Percentiles rank a stretch among this genome's conserved stretches.
phyloP scores from a whole-genome alignment of 2,888 invertebrate genomes.

The Pseudeuparius sepicola region DNA sequence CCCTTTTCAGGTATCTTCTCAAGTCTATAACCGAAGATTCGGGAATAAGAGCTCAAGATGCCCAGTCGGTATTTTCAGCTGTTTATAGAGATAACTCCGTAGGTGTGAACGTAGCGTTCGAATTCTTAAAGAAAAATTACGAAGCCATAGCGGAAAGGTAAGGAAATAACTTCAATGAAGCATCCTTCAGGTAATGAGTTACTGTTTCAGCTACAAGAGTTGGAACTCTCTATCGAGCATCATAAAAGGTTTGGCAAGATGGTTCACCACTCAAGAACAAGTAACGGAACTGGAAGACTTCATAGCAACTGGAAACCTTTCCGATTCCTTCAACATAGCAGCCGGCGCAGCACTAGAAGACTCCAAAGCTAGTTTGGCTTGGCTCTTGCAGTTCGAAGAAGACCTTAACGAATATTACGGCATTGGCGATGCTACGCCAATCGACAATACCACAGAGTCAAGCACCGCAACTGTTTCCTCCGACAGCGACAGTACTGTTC shows the following conservation, averaged over 20 bases:
- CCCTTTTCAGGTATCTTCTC: constrained; percentile 20
- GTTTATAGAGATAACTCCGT: constrained; percentile 35
- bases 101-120: constrained; percentile 43
- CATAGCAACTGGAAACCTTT: constrained; percentile 11
- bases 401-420: constrained; percentile 18
- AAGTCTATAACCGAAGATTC: constrained; percentile 27
- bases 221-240: constrained; percentile 19
- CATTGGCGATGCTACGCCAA: constrained; percentile 13
- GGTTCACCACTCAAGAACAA: constrained; percentile 20
- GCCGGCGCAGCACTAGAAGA: constrained; percentile 13
- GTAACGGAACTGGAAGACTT: constrained; percentile 18
- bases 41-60: constrained; percentile 42
- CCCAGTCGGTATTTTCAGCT: constrained; percentile 22
- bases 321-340: constrained; percentile 16
- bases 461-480: constrained; percentile 2
- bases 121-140: constrained; percentile 42
- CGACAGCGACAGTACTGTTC: not conserved
- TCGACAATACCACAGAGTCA: constrained; percentile 7
- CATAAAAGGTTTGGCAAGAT: constrained; percentile 20
- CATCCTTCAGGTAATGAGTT: too few relatives aligned
- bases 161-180: too few relatives aligned
- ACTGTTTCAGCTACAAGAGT: constrained; percentile 19
- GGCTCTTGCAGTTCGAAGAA: constrained; percentile 13
- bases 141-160: constrained; percentile 22
- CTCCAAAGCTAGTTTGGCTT: constrained; percentile 17